These are phyloP conservation scores for Sesamia nonagrioides DNA, from an alignment of 1,140 invertebrate species.

Conservation along the genomic window DNA sequence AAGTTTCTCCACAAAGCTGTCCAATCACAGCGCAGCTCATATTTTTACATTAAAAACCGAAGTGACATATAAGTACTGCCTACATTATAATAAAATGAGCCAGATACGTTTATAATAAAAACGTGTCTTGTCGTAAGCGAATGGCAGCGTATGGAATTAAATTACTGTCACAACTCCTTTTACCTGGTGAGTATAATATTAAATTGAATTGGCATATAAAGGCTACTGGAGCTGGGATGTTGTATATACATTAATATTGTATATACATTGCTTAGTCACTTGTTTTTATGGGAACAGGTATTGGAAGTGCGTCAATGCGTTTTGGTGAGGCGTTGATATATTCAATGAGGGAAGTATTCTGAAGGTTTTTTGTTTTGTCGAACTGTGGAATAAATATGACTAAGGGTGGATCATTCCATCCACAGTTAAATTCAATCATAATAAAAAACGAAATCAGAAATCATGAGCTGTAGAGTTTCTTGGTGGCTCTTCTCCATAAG, in stretches of 20 bases:
- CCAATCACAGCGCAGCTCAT: slow-evolving; percentile 18
- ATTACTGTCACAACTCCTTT: slow-evolving; percentile 46
- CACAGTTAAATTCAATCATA: too few species aligned
- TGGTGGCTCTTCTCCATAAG: too few species aligned
- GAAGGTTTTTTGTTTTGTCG: too few species aligned
- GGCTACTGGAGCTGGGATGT: not conserved
- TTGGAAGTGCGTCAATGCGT: not conserved
- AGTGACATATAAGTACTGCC: not conserved
- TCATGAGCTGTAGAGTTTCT: too few species aligned
- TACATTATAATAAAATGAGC: slow-evolving; percentile 41
- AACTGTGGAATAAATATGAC: too few species aligned
- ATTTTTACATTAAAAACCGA: slow-evolving; percentile 33
- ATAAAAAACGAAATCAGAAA: too few species aligned
- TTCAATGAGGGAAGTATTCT: too few species aligned
- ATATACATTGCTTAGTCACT: not conserved
- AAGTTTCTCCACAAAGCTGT: not conserved
- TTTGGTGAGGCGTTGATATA: not conserved
- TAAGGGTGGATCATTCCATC: too few species aligned
- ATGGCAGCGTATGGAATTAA: slow-evolving; percentile 34
- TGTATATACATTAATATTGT: too few species aligned
- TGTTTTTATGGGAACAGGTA: not conserved
- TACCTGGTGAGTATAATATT: slow-evolving; percentile 21
- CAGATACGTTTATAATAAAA: slow-evolving; percentile 40
- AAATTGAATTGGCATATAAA: slow-evolving; percentile 46
- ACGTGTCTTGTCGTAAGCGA: slow-evolving; percentile 17